Conservation (phyloP, 2,888 invertebrate species). For the Nomada fabriciana region DNA sequence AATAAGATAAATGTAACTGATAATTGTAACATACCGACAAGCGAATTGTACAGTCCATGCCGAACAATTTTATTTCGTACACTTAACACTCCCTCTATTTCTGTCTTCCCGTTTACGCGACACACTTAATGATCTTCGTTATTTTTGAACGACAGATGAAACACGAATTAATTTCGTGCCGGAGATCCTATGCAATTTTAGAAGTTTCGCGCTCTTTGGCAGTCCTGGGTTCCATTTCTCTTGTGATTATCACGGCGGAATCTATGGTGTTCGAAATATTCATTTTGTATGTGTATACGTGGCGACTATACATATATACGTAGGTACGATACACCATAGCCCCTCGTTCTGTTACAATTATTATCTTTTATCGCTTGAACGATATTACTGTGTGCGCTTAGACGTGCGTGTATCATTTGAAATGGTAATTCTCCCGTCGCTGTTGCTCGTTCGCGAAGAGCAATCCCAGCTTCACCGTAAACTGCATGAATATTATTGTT, state of each 20-base stretch:
- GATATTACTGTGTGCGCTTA: slow-evolving; percentile 74
- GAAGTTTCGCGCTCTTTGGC: slow-evolving; percentile 64
- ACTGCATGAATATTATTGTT: not conserved
- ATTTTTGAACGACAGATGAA: not conserved
- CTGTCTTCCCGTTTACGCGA: not conserved
- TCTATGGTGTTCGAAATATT: slow-evolving; percentile 5
- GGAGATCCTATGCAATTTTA: slow-evolving; percentile 53
- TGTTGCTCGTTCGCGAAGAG: not conserved
- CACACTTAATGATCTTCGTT: not conserved
- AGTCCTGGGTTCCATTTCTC: slow-evolving; percentile 28
- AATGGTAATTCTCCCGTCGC: slow-evolving; percentile 11
- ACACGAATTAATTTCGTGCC: slow-evolving; percentile 4
- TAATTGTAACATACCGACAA: not conserved
- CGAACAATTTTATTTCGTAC: not conserved
- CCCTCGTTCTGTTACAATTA: slow-evolving; percentile 12
- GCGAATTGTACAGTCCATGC: not conserved
- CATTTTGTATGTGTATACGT: too few species aligned
- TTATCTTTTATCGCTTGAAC: slow-evolving; percentile 30
- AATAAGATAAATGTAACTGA: slow-evolving; percentile 1
- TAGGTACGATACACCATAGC: not conserved
- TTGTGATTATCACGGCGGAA: slow-evolving; percentile 16
- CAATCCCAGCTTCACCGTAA: not conserved
- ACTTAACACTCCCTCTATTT: too few species aligned
- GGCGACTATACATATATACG: too few species aligned
- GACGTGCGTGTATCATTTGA: slow-evolving; percentile 64